Conservation (phyloP, 2,888 invertebrate genomes). For the Habrosyne pyritoides region DNA sequence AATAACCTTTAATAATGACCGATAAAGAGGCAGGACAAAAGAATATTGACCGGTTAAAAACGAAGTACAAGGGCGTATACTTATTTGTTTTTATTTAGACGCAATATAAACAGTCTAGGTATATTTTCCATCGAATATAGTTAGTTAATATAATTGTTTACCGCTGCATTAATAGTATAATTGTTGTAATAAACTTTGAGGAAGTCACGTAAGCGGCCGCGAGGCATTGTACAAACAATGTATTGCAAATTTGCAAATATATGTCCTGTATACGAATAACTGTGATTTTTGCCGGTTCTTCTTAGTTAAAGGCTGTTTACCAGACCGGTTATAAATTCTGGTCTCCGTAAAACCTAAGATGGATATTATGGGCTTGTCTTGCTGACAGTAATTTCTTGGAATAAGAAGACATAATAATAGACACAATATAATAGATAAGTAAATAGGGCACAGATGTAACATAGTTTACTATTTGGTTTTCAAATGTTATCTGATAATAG, state of each 20-base stretch:
- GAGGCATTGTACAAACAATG: neutral
- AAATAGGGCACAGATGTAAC: neutral
- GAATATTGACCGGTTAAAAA: neutral
- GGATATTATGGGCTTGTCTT: neutral
- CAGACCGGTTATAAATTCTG: neutral
- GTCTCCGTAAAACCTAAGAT: neutral
- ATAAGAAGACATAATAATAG: neutral
- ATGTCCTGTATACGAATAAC: neutral
- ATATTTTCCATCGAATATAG: neutral
- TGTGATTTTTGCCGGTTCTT: neutral
- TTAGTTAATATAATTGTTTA: too few species aligned
- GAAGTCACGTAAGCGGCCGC: conserved; percentile 1
- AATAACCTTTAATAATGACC: neutral
- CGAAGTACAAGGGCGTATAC: neutral
- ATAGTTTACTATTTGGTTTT: neutral
- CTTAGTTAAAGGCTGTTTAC: neutral
- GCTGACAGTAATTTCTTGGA: neutral
- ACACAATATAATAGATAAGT: neutral
- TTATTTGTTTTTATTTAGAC: neutral
- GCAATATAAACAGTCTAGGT: neutral
- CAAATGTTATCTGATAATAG: neutral
- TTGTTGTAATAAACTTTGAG: neutral
- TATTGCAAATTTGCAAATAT: neutral
- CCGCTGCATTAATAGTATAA: neutral
- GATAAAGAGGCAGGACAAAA: neutral